Base-by-base conservation (phyloP, 2,888 invertebrate genomes). In the Artemia sp. region DNA sequence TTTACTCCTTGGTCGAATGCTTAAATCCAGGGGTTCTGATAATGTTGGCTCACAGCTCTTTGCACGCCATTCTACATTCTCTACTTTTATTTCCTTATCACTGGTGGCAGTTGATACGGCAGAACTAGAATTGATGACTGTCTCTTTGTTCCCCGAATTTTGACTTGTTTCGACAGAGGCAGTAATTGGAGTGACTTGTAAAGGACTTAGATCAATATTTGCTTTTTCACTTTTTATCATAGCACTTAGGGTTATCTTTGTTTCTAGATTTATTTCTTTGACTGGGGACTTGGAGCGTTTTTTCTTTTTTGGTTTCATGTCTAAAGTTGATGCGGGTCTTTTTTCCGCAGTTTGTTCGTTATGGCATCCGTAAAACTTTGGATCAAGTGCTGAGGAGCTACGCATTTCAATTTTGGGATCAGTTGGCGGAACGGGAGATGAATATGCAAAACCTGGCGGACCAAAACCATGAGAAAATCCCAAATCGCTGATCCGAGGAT, bases 1-100 rank as follows among this genome's bases (percentile, higher is more conserved):
- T 9, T 58, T 58, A 58, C 64, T 58, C 64, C 64, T n/a, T 58
- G 64, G 64, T 24, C 64, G 64, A 24, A 58, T 24, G 64, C 64
- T 58, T 24, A 58, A 58, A 24, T 58, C 64, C 64, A 58, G 64
- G 64, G 64, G 14, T 58, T 58, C 64, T n/a, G 14, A 19, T 8
- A 24, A n/a, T 10, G 64, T 58, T 58, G 64, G 64, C 11, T 58
- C 64, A 24, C 64, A 58, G 64, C 64, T 58, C 64, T 58, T 58
- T 11, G 64, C 64, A 19, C 64, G n/a, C 11, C 38, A 38, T 38
- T 38, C 38, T 38, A 38, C 38, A 38, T 38, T 38, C 38, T 38
- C 38, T 5, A 38, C 38, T 38, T 38, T 38, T 38, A 38, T 38
- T 38, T 38, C 2, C 2, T 38, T 38, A 38, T 38, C 38, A 38